These are phyloP conservation scores for Cheumatopsyche charites DNA, from an alignment of 1,140 invertebrate species.

Conservation along the genomic window DNA sequence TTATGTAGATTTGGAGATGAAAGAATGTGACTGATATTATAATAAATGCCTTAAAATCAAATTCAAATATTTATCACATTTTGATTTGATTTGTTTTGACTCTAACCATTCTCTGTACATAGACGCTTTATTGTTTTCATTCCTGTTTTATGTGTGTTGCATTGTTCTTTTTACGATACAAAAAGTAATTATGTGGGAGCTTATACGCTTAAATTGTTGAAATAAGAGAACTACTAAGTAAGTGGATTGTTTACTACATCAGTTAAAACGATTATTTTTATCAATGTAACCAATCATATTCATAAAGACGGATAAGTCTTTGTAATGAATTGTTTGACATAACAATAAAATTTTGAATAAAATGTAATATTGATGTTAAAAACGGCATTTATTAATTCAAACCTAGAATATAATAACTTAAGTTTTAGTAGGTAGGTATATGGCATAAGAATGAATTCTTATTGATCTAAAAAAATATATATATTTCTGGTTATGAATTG, in stretches of 20 bases:
- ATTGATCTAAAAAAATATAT: too few species aligned
- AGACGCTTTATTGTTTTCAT: background rate
- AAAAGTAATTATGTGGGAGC: slow-evolving; percentile 42
- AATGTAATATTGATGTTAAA: slow-evolving; percentile 32
- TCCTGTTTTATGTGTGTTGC: slow-evolving; percentile 14
- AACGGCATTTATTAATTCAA: background rate
- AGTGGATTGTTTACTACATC: slow-evolving; percentile 24
- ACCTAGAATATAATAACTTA: too few species aligned
- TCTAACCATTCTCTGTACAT: background rate
- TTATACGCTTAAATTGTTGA: slow-evolving; percentile 48
- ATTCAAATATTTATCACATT: slow-evolving; percentile 5
- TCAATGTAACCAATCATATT: slow-evolving; percentile 26
- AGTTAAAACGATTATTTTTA: slow-evolving; percentile 21
- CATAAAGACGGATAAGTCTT: slow-evolving; percentile 4
- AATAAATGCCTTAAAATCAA: slow-evolving; percentile 21
- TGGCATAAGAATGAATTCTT: too few species aligned
- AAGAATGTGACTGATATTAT: slow-evolving; percentile 22
- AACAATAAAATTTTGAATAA: slow-evolving; percentile 35
- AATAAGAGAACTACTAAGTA: slow-evolving; percentile 39
- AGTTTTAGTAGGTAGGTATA: too few species aligned
- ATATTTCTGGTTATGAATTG: too few species aligned
- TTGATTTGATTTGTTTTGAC: background rate
- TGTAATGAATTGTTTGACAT: slow-evolving; percentile 16
- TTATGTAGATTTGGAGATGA: slow-evolving; percentile 5
- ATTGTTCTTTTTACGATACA: slow-evolving; percentile 41